Base-by-base conservation (phyloP, 2,113 vertebrate genomes). In the Desmodus rotundus region DNA sequence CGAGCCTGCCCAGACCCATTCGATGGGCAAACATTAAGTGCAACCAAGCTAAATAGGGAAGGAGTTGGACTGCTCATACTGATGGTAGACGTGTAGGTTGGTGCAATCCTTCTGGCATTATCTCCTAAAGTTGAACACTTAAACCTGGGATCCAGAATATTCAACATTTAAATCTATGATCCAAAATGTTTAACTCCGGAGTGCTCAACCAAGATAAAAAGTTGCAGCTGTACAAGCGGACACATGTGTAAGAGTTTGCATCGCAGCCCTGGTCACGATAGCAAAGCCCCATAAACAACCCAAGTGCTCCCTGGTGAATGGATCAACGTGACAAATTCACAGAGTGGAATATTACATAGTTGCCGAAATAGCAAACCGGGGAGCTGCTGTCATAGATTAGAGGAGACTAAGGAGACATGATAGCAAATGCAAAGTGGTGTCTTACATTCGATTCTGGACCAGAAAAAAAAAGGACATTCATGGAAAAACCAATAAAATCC, bases 191-290 rank as follows among this genome's bases (percentile, higher is more conserved):
- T 16, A 58, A n/a, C 28, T 88, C 17, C 65, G 52, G 47, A 36
- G 10, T 13, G 26, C 22, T 45, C 22, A 26, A 61, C n/a, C 41
- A 33, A 56, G 52, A 54, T 36, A 92, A 86, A 26, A 50, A 33
- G 72, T 61, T 31, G 63, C 28, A 87, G 12, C 31, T 28, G 14
- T 5, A n/a, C 11, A 3, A 26, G 15, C 17, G 15, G 22, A 50
- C 10, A 47, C 13, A 0, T 0, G 4, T 5, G 12, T 0, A 2
- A n/a, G 16, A 7, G 9, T 5, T 65, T 68, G 65, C 58, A 31
- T 28, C 41, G 78, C 24, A n/a, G 47, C 26, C 10, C 19, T 24
- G 56, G 0, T 58, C 72, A 19, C 9, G 10, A 70, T 52, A 41
- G 0, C 41, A 76, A n/a, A 74, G 65, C 5, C 24, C 65, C 45